Conservation (phyloP, 2,113 vertebrate species). For the Malurus alboscapulatus region DNA sequence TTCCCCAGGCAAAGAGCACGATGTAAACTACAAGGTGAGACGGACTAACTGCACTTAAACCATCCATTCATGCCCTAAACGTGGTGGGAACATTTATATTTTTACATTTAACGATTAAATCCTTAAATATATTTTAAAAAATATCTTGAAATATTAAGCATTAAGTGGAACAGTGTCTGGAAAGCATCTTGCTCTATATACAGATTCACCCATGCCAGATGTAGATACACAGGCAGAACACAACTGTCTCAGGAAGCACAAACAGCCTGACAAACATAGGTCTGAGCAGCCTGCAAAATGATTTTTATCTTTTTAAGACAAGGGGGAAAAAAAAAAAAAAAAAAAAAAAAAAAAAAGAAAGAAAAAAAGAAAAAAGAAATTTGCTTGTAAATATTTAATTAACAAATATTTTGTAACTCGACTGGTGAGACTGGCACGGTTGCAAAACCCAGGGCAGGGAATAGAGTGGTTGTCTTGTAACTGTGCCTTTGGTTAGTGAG, state of each 20-base stretch:
- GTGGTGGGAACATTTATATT: no score
- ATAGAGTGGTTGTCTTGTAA: neutral
- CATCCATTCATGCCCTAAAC: neutral
- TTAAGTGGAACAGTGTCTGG: neutral
- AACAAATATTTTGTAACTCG: neutral
- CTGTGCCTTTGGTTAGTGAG: neutral
- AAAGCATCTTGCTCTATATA: neutral
- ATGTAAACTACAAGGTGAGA: neutral
- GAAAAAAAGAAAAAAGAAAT: neutral
- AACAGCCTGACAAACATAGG: neutral
- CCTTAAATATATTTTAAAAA: neutral
- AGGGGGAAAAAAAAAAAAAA: no score
- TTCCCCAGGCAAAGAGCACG: neutral
- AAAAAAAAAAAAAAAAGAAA: no score
- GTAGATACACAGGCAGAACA: neutral
- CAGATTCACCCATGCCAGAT: accelerated
- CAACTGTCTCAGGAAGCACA: accelerated
- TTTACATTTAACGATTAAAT: neutral
- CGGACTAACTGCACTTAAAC: neutral
- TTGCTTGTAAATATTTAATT: neutral
- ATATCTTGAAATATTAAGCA: neutral
- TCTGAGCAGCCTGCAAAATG: neutral
- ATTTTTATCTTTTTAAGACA: neutral
- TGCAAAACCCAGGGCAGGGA: neutral
- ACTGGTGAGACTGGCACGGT: neutral